Base-by-base conservation (phyloP, 2,797 vertebrate genomes). In the Numenius phaeopus region DNA sequence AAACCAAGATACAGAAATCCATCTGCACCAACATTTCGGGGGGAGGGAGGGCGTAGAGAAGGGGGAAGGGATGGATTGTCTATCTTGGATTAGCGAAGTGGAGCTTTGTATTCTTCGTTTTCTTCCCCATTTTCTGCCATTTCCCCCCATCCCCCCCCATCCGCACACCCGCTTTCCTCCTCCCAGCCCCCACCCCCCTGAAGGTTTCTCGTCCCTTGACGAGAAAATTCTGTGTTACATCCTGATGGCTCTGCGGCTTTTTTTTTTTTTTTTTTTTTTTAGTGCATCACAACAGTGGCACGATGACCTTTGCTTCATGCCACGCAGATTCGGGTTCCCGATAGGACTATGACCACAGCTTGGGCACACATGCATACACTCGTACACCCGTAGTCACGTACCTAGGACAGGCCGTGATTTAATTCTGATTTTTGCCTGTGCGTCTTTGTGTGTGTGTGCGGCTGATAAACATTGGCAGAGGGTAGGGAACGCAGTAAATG, bases 1-100 rank as follows among this genome's bases (percentile, higher is more conserved):
- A 98, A 98, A 98, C 98, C 96, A 98, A 98, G 98, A 98, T 98
- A 98, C 87, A 97, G 97, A 98, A 98, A 98, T 98, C 98, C 97
- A 97, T 97, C 98, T 88, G 97, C 97, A 98, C 95, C 97, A 98
- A 98, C 97, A 97, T 98, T 97, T 97, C 96, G 96, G 97, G 97
- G 95, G 95, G 95, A 96, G 94, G 98, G 96, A 97, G 93, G 95
- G 96, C 52, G 64, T 86, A 75, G 95, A 77, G 98, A 83, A 91
- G 96, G 98, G 98, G 97, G 94, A 87, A 94, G 94, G 98, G 97
- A 94, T 86, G 87, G 97, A 98, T 97, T 97, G 97, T 98, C 97
- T 98, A 97, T 97, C 96, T 97, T 96, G 97, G 97, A 96, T 96
- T 98, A 98, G 95, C 95, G 66, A 96, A 94, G 92, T 86, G 95